A percentile compares a stretch with the other conserved stretches of the same genome.
These are phyloP conservation scores for Maniola jurtina DNA, from an alignment of 1,140 invertebrate species.

Conservation along the genomic window DNA sequence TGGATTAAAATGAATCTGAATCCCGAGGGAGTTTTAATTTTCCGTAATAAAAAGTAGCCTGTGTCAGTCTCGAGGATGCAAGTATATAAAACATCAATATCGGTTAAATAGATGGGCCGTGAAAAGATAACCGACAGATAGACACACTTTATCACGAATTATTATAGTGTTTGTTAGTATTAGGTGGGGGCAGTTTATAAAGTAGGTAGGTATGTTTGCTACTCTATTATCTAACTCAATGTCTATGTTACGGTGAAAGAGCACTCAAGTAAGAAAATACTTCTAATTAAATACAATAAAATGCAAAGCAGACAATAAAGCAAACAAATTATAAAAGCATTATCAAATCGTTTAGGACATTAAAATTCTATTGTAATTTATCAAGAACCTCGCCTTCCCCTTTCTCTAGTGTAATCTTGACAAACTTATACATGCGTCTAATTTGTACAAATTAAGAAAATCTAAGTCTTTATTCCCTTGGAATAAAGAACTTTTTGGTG, in stretches of 20 bases:
- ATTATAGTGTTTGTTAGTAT: too few species aligned
- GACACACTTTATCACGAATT: too few species aligned
- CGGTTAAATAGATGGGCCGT: too few species aligned
- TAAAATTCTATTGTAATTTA: constrained; percentile 75
- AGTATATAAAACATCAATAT: too few species aligned
- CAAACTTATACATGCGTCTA: constrained; percentile 29
- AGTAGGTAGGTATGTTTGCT: not conserved
- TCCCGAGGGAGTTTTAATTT: too few species aligned
- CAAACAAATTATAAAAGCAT: constrained; percentile 77
- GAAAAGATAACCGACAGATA: too few species aligned
- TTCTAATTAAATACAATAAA: constrained; percentile 73
- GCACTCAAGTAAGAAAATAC: constrained; percentile 52
- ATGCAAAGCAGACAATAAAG: constrained; percentile 72
- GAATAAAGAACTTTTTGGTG: constrained; percentile 24
- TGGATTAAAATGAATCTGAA: too few species aligned
- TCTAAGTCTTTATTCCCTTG: constrained; percentile 24
- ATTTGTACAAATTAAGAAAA: constrained; percentile 7
- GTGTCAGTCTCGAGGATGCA: too few species aligned
- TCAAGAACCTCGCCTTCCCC: constrained; percentile 67
- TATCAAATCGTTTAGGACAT: constrained; percentile 66
- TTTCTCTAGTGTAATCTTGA: constrained; percentile 51
- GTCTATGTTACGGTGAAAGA: constrained; percentile 8
- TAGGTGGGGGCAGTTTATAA: too few species aligned
- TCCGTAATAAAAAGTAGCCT: too few species aligned
- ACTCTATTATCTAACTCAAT: not conserved